Base-by-base conservation (phyloP, 2,888 invertebrate genomes). In the Mechanitis messenoides region DNA sequence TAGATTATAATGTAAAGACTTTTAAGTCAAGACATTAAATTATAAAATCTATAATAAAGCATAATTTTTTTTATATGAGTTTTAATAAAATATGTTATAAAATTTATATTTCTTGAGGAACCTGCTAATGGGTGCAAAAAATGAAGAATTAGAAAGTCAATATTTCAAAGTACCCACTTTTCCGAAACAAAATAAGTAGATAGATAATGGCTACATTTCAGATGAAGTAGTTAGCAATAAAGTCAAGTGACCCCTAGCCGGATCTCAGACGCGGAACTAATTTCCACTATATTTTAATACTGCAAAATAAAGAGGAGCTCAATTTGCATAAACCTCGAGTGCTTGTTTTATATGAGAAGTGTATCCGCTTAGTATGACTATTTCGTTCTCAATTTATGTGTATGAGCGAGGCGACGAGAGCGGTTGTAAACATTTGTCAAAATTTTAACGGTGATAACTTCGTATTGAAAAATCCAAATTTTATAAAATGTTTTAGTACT, bases 261-360 rank as follows among this genome's bases (percentile, higher is more conserved):
- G 83, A 84, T 86, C 85, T 85, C 85, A 87, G 87, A 87, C 88
- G 85, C 81, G 84, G 82, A 86, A 89, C 87, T 88, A 89, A 88
- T 88, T 87, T 80, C 83, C 80, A 80, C 89, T 87, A 87, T 88
- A 87, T 87, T 87, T 89, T 89, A 89, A 89, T 88, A 86, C 87
- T 77, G 81, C 75, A 76, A 87, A 87, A 84, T 84, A 89, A 85
- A 89, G 88, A 89, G 86, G 84, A 88, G 87, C 80, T 85, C 20
- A 20, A 20, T 89, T 89, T 88, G 83, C 87, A 89, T 89, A 89
- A 89, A 87, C 87, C 88, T 87, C 85, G 80, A 76, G 81, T 85
- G 85, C 86, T 87, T 87, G 86, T 86, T 87, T 80, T 87, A 84
- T 84, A 83, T 85, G 84, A 84, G 87, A 78, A 83, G 83, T 84